Percentiles rank a stretch among this genome's conserved stretches.
phyloP scores from a whole-genome alignment of 2,797 vertebrate genomes.

The Spondyliosoma cantharus region DNA sequence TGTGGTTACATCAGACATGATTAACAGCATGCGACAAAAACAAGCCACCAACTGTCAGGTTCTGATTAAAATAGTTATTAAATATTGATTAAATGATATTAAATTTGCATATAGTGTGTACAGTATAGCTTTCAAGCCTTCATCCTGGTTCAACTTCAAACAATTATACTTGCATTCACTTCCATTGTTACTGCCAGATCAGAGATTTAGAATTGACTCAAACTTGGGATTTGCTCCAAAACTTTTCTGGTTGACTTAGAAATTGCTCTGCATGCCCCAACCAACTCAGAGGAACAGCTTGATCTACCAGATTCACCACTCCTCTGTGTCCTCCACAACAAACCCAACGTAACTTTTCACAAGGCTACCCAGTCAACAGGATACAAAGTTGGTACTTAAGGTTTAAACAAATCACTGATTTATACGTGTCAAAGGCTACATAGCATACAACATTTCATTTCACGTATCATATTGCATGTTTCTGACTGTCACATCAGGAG shows the following conservation, averaged over 20 bases:
- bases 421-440: too few species aligned
- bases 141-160: background rate
- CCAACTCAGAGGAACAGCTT: background rate
- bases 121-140: background rate
- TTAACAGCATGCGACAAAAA: background rate
- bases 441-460: too few species aligned
- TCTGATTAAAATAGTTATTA: background rate
- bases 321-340: slow-evolving; percentile 8
- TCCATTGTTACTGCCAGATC: background rate
- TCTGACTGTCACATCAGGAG: too few species aligned
- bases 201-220: background rate
- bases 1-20: background rate
- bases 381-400: too few species aligned
- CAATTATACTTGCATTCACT: background rate
- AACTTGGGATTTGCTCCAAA: background rate
- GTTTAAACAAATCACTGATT: too few species aligned
- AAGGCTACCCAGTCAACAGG: background rate
- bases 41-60: background rate
- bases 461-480: too few species aligned
- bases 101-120: background rate
- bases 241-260: background rate
- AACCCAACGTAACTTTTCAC: background rate
- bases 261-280: background rate
- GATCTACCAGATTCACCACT: background rate
- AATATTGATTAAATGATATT: background rate